Evolutionary conservation across 2,113 vertebrate species (phyloP).

Genomic region (Tragulus kanchil): DNA sequence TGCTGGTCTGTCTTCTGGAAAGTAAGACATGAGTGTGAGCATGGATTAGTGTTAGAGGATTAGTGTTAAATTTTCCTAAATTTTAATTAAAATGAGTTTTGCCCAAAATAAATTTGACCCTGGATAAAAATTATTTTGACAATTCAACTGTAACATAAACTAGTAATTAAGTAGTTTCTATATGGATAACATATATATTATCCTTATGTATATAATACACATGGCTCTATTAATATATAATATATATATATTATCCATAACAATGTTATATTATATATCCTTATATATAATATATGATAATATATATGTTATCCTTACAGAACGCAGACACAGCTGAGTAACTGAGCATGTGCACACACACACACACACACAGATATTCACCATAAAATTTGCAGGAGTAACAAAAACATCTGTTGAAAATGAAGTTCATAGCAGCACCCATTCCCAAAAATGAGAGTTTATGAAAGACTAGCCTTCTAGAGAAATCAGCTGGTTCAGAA

Average conservation of each 20-base stretch:
- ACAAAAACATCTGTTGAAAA: background rate
- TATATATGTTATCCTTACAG: no score
- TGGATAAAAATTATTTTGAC: constrained; percentile 2
- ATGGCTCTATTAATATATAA: no score
- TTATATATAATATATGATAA: no score
- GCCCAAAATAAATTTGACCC: background rate
- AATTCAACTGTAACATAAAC: background rate
- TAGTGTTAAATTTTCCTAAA: background rate
- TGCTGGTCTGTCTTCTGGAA: background rate
- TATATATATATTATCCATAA: no score
- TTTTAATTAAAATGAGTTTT: constrained; percentile 33
- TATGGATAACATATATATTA: background rate
- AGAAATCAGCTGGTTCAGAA: background rate
- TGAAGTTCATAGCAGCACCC: background rate
- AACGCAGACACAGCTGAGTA: no score
- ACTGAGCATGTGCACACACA: no score
- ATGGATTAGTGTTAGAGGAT: background rate
- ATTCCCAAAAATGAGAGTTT: background rate
- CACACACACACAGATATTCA: background rate
- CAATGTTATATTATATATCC: no score
- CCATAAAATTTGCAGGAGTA: background rate
- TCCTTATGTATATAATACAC: no score
- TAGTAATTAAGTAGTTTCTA: background rate
- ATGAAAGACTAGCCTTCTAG: background rate
- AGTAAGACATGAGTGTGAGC: background rate